These are phyloP conservation scores for Amaurobius ferox DNA, from an alignment of 2,888 invertebrate species.

Conservation along the genomic window DNA sequence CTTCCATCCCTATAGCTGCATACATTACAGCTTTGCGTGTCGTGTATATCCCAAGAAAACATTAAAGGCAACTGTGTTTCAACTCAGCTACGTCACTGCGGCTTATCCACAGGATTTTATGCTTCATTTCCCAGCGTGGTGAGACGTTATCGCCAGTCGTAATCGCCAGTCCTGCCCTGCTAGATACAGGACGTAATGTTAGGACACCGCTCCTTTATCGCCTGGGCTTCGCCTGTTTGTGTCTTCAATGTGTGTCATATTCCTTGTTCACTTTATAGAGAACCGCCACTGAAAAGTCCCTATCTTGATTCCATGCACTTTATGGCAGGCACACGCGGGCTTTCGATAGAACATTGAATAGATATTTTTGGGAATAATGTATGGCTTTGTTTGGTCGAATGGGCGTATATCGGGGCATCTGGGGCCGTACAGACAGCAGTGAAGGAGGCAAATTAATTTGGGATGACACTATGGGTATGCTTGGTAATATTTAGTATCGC, in stretches of 20 bases:
- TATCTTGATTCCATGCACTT: slow-evolving; percentile 13
- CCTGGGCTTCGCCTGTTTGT: slow-evolving; percentile 1
- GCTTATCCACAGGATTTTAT: slow-evolving; percentile 66
- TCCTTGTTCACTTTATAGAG: slow-evolving; percentile 21
- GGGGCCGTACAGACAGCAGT: not conserved
- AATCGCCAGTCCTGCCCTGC: slow-evolving; percentile 39
- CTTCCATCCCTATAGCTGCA: not conserved
- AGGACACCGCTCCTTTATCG: slow-evolving; percentile 26
- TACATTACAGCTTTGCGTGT: not conserved
- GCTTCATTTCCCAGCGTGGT: slow-evolving; percentile 55
- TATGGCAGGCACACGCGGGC: not conserved
- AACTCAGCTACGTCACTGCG: not conserved
- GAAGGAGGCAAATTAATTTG: not conserved
- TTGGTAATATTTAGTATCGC: not conserved
- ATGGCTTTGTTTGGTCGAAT: not conserved
- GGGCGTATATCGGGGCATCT: not conserved
- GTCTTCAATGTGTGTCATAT: slow-evolving; percentile 40
- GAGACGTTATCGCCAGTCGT: slow-evolving; percentile 42
- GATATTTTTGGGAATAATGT: not conserved
- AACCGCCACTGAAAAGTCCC: slow-evolving; percentile 15
- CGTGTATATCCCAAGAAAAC: slow-evolving; percentile 20
- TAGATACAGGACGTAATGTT: slow-evolving; percentile 31
- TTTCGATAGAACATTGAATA: slow-evolving; percentile 18
- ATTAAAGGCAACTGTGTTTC: slow-evolving; percentile 10
- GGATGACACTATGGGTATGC: not conserved